These are phyloP conservation scores for Brevimyrus niger DNA, from an alignment of 2,113 vertebrate genomes.

Conservation along the genomic window DNA sequence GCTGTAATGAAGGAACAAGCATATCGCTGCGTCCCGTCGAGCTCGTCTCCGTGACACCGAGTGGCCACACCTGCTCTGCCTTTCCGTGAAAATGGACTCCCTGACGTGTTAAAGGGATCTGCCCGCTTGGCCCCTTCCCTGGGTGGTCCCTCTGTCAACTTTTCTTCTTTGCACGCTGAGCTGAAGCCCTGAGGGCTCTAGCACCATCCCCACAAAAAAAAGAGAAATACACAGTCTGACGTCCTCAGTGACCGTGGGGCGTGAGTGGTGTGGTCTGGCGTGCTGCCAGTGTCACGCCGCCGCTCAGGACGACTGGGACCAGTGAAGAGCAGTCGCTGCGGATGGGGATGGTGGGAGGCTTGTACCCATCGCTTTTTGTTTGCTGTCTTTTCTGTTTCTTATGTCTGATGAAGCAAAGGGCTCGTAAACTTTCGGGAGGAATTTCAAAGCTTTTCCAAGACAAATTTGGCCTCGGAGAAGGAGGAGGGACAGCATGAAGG, in stretches of 20 bases:
- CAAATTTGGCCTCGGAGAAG: slow-evolving; percentile 16
- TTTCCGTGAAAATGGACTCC: not conserved
- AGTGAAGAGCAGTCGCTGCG: not conserved
- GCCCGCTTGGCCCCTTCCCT: not conserved
- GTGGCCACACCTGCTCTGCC: not conserved
- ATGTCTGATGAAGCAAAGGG: not conserved
- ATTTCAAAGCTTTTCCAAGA: not conserved
- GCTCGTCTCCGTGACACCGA: not conserved
- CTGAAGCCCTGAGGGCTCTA: not conserved
- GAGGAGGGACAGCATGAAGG: slow-evolving; percentile 33
- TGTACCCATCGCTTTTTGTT: no score
- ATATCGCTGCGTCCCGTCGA: not conserved
- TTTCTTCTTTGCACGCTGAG: not conserved
- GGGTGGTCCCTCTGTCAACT: not conserved
- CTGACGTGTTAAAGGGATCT: not conserved
- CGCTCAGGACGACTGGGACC: not conserved
- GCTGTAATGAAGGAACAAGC: not conserved
- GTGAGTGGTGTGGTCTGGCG: not conserved
- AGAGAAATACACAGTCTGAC: not conserved
- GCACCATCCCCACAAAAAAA: not conserved
- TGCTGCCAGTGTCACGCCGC: not conserved
- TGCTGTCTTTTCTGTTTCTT: not conserved
- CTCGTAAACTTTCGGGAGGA: not conserved
- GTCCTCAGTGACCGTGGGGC: not conserved
- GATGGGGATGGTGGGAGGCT: not conserved